A percentile compares a stretch with the other conserved stretches of the same genome.
These are phyloP conservation scores for Astreopora myriophthalma DNA, from an alignment of 64 coral and sea anemone species.

Conservation along the genomic window DNA sequence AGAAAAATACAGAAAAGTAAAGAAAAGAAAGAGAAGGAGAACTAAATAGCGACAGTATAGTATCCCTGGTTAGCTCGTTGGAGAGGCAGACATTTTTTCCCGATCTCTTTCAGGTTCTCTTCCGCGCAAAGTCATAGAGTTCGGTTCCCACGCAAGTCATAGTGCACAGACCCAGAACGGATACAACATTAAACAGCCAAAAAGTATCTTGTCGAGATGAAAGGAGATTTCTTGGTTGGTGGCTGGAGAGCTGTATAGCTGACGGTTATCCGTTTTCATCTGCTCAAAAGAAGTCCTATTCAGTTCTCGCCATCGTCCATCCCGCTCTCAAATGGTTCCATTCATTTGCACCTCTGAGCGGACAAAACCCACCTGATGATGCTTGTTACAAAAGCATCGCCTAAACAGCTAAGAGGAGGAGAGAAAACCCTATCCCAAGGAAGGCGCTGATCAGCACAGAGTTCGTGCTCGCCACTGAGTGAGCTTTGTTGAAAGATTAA, in stretches of 20 bases:
- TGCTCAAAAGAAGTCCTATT: not conserved
- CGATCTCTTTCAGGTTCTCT: no score
- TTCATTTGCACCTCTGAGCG: not conserved
- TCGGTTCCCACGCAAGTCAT: no score
- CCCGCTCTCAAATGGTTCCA: conserved; percentile 56
- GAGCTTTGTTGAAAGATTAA: conserved; percentile 20
- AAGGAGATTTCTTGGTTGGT: conserved; percentile 10
- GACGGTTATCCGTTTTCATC: not conserved
- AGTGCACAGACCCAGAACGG: conserved; percentile 4
- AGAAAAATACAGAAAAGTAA: no score
- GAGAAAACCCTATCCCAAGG: not conserved
- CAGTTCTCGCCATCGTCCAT: not conserved
- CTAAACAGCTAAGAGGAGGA: not conserved
- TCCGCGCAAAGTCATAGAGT: no score
- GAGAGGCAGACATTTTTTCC: no score
- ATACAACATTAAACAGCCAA: not conserved
- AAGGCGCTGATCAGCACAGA: not conserved
- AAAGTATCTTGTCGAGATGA: no score
- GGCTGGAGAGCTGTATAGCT: not conserved
- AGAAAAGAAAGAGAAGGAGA: no score
- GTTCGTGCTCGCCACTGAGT: no score
- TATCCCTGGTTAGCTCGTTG: no score
- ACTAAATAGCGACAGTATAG: no score
- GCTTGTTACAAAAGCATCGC: not conserved
- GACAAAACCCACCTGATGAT: conserved; percentile 4